Evolutionary conservation across 2,797 vertebrate genomes (phyloP), one percentile per base, ranked within the genome.

Genomic region (Enteromius thamalakanensis): DNA sequence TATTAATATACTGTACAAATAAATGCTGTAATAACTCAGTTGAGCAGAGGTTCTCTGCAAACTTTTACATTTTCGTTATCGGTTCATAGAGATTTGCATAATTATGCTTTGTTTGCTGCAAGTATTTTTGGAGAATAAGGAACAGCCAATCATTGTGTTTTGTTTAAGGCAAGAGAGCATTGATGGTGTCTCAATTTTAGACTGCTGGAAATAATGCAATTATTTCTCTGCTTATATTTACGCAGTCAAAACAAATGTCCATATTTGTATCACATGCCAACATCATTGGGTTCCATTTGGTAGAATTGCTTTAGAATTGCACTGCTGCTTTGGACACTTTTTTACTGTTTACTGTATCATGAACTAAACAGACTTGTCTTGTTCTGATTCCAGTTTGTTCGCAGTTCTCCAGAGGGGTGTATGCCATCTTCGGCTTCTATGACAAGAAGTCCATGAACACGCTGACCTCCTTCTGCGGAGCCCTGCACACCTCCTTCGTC

Each of bases 381-480:
- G 84, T 32, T 83, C 81, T 85, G 65, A 70, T 82, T 85, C 42
- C 94, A 99, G 98, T 99, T 92, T 99, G 98, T 94, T 99, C 98
- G 84, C 98, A 99, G 96, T 99, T 99, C 94, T 98, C 98, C 88
- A 95, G 98, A 86, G 98, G 98, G 70, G 98, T 99, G 80, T 99
- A 99, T 86, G 98, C 98, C 93, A 99, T 99, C 94, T 99, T 99
- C 92, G 98, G 98, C 93, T 99, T 99, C 95, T 99, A 99, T 77
- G 98, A 99, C 91, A 98, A 98, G 95, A 99, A 99, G 96, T 99
- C 98, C 80, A 98, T 99, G 98, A 99, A 99, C 93, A 99, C 98
- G 7, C 92, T 99, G 94, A 99, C 98, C 0, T 99, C 98, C 0
- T 99, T 99, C 94, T 99, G 98, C 62, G 98, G 98, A 4, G 97